Conservation (phyloP, 2,113 vertebrate genomes). For the Rattus rattus region DNA sequence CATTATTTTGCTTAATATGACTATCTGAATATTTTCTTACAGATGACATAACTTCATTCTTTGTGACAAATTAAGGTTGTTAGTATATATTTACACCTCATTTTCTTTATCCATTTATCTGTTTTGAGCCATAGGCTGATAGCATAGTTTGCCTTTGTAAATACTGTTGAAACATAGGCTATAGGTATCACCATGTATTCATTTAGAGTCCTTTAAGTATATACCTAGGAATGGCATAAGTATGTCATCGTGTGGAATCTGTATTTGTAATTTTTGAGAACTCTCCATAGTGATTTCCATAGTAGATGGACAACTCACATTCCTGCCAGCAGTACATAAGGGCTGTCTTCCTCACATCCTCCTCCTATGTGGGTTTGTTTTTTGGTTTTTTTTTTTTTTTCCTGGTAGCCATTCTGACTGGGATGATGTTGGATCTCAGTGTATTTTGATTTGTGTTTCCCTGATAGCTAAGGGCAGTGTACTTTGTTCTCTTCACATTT, state of each 20-base stretch:
- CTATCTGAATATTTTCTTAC: neutral
- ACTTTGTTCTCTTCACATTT: neutral
- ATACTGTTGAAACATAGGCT: neutral
- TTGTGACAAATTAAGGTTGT: neutral
- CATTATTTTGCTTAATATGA: neutral
- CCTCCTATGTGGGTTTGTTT: neutral
- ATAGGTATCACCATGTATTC: neutral
- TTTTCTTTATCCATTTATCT: neutral
- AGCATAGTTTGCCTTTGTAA: neutral
- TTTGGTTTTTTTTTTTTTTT: neutral
- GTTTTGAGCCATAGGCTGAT: neutral
- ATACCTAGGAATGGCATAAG: neutral
- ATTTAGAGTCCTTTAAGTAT: neutral
- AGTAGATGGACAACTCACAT: neutral
- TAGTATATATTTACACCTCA: neutral
- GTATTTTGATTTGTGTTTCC: neutral
- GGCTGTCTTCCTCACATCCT: neutral
- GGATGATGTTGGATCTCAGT: neutral
- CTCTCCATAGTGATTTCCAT: neutral
- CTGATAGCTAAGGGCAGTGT: neutral
- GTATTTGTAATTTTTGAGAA: neutral
- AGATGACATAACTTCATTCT: neutral
- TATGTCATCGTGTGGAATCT: neutral
- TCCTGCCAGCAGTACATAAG: neutral
- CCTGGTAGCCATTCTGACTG: neutral